Evolutionary conservation across 2,888 invertebrate species (phyloP).

Genomic region (Meta bourneti): DNA sequence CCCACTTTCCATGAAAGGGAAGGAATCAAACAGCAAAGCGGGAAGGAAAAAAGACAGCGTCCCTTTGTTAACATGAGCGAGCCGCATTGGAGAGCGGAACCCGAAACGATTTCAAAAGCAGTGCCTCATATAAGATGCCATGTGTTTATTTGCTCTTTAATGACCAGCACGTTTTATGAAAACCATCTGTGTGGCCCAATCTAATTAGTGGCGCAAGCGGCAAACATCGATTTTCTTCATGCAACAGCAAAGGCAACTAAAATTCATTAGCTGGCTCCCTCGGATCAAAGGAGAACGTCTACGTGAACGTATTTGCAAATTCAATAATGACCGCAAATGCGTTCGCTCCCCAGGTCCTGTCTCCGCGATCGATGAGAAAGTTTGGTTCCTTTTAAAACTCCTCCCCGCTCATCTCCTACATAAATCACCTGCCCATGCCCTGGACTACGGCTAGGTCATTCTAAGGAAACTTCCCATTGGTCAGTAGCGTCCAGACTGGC

Average conservation of each 20-base stretch:
- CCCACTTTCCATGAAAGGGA: slow-evolving; percentile 20
- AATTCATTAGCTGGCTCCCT: slow-evolving; percentile 72
- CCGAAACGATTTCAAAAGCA: slow-evolving; percentile 13
- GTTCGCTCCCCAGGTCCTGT: slow-evolving; percentile 64
- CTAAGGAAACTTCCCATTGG: slow-evolving; percentile 75
- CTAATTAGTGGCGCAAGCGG: slow-evolving; percentile 74
- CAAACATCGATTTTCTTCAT: slow-evolving; percentile 75
- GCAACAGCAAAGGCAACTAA: slow-evolving; percentile 74
- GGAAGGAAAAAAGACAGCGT: slow-evolving; percentile 12
- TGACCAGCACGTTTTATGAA: slow-evolving; percentile 76
- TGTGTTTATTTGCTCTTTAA: slow-evolving; percentile 76
- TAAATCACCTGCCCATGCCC: slow-evolving; percentile 71
- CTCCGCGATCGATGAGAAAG: slow-evolving; percentile 65
- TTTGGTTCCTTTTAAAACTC: slow-evolving; percentile 74
- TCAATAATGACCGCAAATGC: slow-evolving; percentile 76
- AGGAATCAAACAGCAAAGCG: neutral
- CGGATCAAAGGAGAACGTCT: slow-evolving; percentile 68
- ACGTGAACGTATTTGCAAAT: slow-evolving; percentile 76
- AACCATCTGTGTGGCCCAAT: slow-evolving; percentile 76
- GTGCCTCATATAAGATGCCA: slow-evolving; percentile 64
- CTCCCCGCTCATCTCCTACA: slow-evolving; percentile 69
- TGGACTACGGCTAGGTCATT: slow-evolving; percentile 36
- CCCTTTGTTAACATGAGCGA: slow-evolving; percentile 16
- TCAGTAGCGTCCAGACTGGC: slow-evolving; percentile 71
- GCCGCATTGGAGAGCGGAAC: slow-evolving; percentile 4